Base-by-base conservation (phyloP, 1,140 invertebrate genomes). In the Tetramorium parvispinum region DNA sequence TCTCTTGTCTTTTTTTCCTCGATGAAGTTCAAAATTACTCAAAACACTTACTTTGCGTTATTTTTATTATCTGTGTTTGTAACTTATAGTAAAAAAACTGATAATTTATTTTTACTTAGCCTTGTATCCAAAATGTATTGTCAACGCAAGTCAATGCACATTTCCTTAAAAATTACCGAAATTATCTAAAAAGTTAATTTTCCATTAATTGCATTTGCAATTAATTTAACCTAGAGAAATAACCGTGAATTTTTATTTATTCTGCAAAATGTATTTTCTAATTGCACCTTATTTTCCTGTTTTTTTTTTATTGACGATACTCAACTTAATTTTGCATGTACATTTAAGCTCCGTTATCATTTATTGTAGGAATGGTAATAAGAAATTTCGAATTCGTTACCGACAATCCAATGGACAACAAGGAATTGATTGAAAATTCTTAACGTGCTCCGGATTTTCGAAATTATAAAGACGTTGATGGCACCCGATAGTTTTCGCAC, bases 381-480 rank as follows among this genome's bases (percentile, higher is more conserved):
- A 51, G 21, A 51, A 71, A 49, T n/a, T 51, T 51, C 3, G 18
- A 49, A 32, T 7, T 32, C 4, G 10, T 70, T 51, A 43, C 10
- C 7, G 37, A 11, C 16, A 18, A 5, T 8, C 2, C 3, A 63
- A 7, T n/a, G 0, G 16, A 1, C 0, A 16, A 16, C 3, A 43
- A 13, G 21, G 1, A 10, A 70, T 70, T 70, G n/a, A 71, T 71
- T 32, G 3, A 53, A 32, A 16, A 32, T 27, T 3, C 46, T 68
- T 49, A 18, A 71, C n/a, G 21, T 43, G 24, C 46, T 53, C 24
- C 24, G 11, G n/a, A 0, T 68, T n/a, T 70, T 11, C 13, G 10
- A 49, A 27, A 49, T 16, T 70, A n/a, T 24, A 70, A 70, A 70
- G 24, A 70, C 43, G 32, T 18, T 40, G 65, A 66, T 66, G 24